phyloP scores from a whole-genome alignment of 2,113 vertebrate species.

The Ginglymostoma cirratum region DNA sequence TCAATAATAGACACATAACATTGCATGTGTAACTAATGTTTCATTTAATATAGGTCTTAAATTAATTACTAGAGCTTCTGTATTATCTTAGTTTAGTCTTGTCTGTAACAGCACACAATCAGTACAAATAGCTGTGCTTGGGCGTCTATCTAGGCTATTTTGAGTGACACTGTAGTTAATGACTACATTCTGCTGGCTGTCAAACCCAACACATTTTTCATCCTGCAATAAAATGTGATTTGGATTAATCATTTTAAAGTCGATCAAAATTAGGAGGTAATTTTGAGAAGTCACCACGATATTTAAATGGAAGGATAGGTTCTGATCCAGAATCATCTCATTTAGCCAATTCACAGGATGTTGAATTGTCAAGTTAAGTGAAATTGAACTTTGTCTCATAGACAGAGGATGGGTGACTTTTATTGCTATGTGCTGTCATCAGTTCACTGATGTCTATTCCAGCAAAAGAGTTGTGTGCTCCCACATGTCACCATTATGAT shows the following conservation, averaged over 20 bases:
- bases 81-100: neutral
- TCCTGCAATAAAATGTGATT: neutral
- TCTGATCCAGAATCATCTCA: neutral
- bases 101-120: neutral
- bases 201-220: neutral
- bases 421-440: neutral
- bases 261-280: neutral
- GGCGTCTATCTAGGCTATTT: neutral
- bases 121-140: neutral
- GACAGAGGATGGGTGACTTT: neutral
- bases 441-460: neutral
- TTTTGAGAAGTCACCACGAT: neutral
- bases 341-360: neutral
- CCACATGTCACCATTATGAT: neutral
- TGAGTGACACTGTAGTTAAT: neutral
- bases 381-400: neutral
- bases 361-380: constrained; percentile 12
- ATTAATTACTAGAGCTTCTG: neutral
- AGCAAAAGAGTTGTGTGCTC: neutral
- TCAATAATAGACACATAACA: neutral
- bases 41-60: neutral
- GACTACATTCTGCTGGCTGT: neutral
- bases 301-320: neutral
- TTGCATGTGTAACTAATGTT: neutral
- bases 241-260: neutral